Percentiles rank a stretch among this genome's conserved stretches.
Evolutionary conservation across 2,113 vertebrate genomes (phyloP).

Genomic region (Paralichthys olivaceus): DNA sequence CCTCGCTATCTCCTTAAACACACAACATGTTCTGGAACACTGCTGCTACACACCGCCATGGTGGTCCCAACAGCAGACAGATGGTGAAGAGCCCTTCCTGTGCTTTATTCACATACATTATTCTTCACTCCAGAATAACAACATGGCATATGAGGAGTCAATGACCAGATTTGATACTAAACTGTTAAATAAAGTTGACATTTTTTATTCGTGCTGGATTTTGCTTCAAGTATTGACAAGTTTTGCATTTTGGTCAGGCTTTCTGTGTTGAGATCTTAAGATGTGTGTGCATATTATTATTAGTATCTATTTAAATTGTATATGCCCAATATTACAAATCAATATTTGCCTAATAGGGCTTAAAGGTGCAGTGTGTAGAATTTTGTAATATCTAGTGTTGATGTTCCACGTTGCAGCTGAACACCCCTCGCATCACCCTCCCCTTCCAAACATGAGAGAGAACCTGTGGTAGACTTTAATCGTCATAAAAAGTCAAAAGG

Average conservation of each 20-base stretch:
- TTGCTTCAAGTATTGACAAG: not conserved
- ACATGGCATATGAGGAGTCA: not conserved
- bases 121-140: conserved; percentile 10
- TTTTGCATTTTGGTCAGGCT: not conserved
- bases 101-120: not conserved
- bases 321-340: too few relatives aligned
- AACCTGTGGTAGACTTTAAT: too few relatives aligned
- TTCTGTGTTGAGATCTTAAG: too few relatives aligned
- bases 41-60: conserved; percentile 38
- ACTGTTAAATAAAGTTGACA: not conserved
- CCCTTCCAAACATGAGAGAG: too few relatives aligned
- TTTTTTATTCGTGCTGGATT: not conserved
- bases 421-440: too few relatives aligned
- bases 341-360: too few relatives aligned
- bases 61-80: conserved; percentile 60
- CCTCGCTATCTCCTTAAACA: conserved; percentile 67
- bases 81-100: conserved; percentile 40
- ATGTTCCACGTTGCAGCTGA: too few relatives aligned
- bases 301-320: too few relatives aligned
- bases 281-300: too few relatives aligned
- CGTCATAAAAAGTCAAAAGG: too few relatives aligned
- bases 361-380: too few relatives aligned
- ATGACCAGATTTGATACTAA: conserved; percentile 13
- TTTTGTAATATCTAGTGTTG: too few relatives aligned
- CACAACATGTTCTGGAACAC: conserved; percentile 40